Evolutionary conservation across 1,140 invertebrate species (phyloP), one percentile per base, ranked within the genome.

Genomic region (Bombus difficillimus): DNA sequence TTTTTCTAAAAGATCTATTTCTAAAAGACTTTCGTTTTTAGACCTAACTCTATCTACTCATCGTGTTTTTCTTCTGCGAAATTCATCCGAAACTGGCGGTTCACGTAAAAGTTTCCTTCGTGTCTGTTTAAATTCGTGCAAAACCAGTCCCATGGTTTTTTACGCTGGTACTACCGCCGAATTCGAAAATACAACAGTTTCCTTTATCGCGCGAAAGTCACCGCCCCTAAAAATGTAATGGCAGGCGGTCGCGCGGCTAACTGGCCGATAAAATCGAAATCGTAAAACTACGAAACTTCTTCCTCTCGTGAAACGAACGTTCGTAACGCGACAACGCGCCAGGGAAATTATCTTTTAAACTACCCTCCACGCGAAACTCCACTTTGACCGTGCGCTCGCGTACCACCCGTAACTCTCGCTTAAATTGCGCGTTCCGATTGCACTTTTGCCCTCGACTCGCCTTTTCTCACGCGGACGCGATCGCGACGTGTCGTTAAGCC

Each of bases 301-400:
- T 77, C 64, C 47, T 57, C 34, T 43, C 66, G 68, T 68, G 68
- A 25, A 85, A 85, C 13, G 83, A 64, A 80, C 66, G 39, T 37
- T 64, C 75, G 83, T 8, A 47, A 43, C 66, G 68, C 87, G 82
- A 78, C 75, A 77, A 75, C 87, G 77, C 82, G 76, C 62, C 47
- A 78, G 73, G 68, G 80, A 85, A 89, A 90, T 90, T 90, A 89
- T 87, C 81, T 84, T 89, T 83, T 62, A 77, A 83, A 83, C 88
- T 69, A 75, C 66, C 81, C 86, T 81, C 81, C 81, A n/a, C 77
- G 69, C 75, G 69, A 77, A 90, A 88, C 85, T 84, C 75, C 68
- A 57, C 80, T 80, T 83, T 79, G 74, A 66, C 87, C 43, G 74
- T n/a, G 47, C 34, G 37, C 13, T 28, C 75, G 6, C 47, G 18